phyloP scores from a whole-genome alignment of 2,113 vertebrate genomes.

The Hiodon tergisus region DNA sequence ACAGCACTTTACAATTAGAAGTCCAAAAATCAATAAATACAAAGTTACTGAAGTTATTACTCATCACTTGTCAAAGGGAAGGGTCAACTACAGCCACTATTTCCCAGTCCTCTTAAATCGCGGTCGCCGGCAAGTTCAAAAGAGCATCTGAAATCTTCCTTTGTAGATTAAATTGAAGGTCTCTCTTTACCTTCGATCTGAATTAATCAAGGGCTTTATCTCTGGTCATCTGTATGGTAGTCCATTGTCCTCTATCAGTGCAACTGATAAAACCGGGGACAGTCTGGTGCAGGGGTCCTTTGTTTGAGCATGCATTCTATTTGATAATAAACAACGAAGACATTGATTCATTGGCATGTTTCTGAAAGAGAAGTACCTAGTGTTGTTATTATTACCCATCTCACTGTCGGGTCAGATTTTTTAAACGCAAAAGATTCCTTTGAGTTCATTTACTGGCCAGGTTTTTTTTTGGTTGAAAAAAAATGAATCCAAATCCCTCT shows the following conservation, averaged over 20 bases:
- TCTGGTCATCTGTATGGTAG: conserved; percentile 14
- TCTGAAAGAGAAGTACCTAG: conserved; percentile 2
- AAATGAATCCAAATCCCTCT: too few relatives aligned
- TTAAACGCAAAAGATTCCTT: not conserved
- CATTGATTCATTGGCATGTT: conserved; percentile 24
- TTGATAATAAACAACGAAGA: conserved; percentile 28
- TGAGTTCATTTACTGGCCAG: too few relatives aligned
- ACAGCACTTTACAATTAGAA: too few relatives aligned
- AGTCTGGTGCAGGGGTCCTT: not conserved
- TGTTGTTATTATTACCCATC: not conserved
- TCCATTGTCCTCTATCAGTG: conserved; percentile 26
- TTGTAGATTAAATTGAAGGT: conserved; percentile 20
- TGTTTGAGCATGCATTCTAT: conserved; percentile 15
- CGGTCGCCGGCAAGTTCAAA: too few relatives aligned
- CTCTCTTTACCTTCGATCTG: not conserved
- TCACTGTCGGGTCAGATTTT: not conserved
- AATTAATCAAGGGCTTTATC: conserved; percentile 31
- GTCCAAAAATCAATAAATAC: too few relatives aligned
- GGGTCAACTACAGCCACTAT: not conserved
- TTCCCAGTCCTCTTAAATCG: not conserved
- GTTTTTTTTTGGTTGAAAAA: not conserved
- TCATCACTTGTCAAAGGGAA: too few relatives aligned
- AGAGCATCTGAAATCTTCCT: not conserved
- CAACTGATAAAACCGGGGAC: conserved; percentile 26
- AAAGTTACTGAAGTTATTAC: too few relatives aligned